Base-by-base conservation (phyloP, 2,113 vertebrate genomes). In the Ceyx melanurus region DNA sequence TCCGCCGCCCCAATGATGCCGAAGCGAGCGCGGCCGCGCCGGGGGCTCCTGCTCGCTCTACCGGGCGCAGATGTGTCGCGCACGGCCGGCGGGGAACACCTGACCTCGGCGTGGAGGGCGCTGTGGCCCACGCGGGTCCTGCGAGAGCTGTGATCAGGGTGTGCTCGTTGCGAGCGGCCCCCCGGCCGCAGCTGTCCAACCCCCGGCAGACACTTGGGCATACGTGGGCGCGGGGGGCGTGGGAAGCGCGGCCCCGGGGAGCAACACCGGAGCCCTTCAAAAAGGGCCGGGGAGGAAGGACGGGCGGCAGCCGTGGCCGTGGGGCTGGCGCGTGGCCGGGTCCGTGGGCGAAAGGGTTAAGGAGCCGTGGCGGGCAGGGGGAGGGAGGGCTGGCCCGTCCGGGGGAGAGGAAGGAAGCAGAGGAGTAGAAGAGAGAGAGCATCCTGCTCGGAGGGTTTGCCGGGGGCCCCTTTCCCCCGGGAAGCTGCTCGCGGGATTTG, bases 311-410 rank as follows among this genome's bases (percentile, higher is more conserved):
- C 60, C 13, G 46, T 26, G 79, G 43, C 53, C 12, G 23, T 37
- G 57, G 71, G 75, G 40, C 35, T 79, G 93, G 67, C 45, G 29
- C n/a, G 9, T 9, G 66, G 61, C 58, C 40, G 13, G 57, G 42
- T 94, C 84, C 33, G 61, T 70, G 87, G 87, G 77, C 33, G 92
- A 92, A 94, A 92, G 95, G 90, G 93, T 94, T 96, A 95, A 96
- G 33, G 51, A 74, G 75, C 73, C 57, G 43, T 50, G 14, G 91
- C 9, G 73, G 84, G 46, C 67, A 46, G 71, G 53, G 28, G 72
- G 82, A 46, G 29, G 73, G 83, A 33, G 88, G 89, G 80, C 73
- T 86, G 56, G 73, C 77, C 54, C 22, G 89, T 80, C 72, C 23
- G 2, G 37, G 58, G 74, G 79, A 87, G 82, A 92, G 95, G 95